Base-by-base conservation (phyloP, 2,113 vertebrate species). In the Entomyzon cyanotis region DNA sequence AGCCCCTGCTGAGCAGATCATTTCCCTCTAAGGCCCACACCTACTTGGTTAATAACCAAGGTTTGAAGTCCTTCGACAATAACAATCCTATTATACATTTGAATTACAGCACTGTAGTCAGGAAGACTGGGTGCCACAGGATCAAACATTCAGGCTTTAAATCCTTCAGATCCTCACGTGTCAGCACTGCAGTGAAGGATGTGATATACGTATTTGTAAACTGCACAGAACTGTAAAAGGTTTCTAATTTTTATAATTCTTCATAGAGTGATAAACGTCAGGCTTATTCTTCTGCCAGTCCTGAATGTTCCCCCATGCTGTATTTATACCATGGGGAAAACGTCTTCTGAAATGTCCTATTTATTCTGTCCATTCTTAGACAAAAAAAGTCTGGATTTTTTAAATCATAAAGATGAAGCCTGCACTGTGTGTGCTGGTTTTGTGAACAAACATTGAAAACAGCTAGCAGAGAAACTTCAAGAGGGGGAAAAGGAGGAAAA, bases 231-330 rank as follows among this genome's bases (percentile, higher is more conserved):
- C 2, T 23, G 31, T 10, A 46, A 86, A 59, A 35, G 10, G 17
- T 27, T 62, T 49, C 28, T 17, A 3, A 21, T 84, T 82, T 49
- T 58, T 27, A 65, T 56, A 44, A 46, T 46, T 86, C n/a, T 37
- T 2, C 5, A 37, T 3, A 44, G 50, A 77, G 71, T n/a, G 4
- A 37, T n/a, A 73, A 79, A 15, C 22, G 44, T 14, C 20, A 73
- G 31, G 8, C 8, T 37, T 22, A n/a, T 55, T 50, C 22, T 76
- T 42, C 27, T 75, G 41, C 19, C 28, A 53, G 58, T 15, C 52
- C 70, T 4, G 31, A 76, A 27, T n/a, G 21, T 68, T 63, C 21
- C 22, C 18, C 47, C 1, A 0, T 47, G 25, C 15, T 5, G 0
- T 67, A 44, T n/a, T 69, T 80, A 47, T 5, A 53, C 49, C 33